These are phyloP conservation scores for Corythornis vintsioides DNA, from an alignment of 2,113 vertebrate genomes.

Conservation along the genomic window DNA sequence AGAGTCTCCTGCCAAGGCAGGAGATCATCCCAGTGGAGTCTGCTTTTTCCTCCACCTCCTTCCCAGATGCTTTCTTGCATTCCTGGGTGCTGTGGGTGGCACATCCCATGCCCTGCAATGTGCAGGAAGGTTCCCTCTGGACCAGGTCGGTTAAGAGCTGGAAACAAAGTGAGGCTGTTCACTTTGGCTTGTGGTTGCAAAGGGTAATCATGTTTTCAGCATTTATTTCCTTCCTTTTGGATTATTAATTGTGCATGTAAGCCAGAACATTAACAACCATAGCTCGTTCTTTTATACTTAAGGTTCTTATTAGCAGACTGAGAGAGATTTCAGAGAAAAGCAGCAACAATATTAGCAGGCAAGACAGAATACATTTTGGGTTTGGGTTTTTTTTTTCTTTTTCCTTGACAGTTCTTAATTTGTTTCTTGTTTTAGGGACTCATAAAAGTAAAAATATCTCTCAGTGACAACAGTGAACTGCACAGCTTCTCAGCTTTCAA, in stretches of 20 bases:
- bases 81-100: neutral
- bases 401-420: constrained; percentile 65
- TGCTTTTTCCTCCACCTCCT: neutral
- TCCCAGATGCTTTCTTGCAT: neutral
- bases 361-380: constrained; percentile 40
- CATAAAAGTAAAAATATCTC: constrained; percentile 72
- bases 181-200: neutral
- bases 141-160: neutral
- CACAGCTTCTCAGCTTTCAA: constrained; percentile 50
- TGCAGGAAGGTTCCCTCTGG: neutral
- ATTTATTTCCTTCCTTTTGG: neutral
- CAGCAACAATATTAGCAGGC: constrained; percentile 33
- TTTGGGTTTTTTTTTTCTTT: constrained; percentile 12
- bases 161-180: neutral
- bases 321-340: constrained; percentile 25
- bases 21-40: neutral
- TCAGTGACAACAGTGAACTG: constrained; percentile 36
- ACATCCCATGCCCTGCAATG: neutral
- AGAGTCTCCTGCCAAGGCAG: neutral
- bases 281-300: constrained; percentile 11
- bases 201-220: neutral
- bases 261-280: neutral
- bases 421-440: constrained; percentile 67
- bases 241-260: constrained; percentile 20
- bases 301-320: constrained; percentile 12